These are phyloP conservation scores for Nematolebias whitei DNA, from an alignment of 2,113 vertebrate genomes.

Conservation along the genomic window DNA sequence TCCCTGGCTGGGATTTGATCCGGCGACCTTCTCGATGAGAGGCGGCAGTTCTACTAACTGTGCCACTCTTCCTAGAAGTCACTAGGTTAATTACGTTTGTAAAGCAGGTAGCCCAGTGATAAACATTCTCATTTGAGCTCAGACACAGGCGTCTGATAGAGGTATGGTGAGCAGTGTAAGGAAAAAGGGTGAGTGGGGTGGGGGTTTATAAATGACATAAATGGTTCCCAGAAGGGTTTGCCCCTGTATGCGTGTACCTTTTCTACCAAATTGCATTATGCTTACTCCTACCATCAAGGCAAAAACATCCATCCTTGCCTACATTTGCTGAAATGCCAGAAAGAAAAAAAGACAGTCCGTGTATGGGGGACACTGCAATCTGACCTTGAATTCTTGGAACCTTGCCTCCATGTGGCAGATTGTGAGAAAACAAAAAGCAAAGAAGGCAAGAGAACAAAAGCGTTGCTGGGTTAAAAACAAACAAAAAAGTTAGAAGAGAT, in stretches of 20 bases:
- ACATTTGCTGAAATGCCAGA: conserved; percentile 61
- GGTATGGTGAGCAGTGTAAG: conserved; percentile 19
- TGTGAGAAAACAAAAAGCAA: conserved; percentile 38
- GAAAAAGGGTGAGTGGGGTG: conserved; percentile 1
- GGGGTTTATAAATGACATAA: conserved; percentile 55
- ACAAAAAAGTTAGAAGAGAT: conserved; percentile 25
- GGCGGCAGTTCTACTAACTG: too few species aligned
- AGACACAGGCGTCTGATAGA: conserved; percentile 56
- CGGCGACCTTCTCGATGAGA: too few species aligned
- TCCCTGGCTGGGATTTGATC: too few species aligned
- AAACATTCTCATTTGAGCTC: conserved; percentile 54
- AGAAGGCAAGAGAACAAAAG: conserved; percentile 19
- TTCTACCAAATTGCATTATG: conserved; percentile 27
- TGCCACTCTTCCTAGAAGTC: background rate
- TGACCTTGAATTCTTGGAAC: conserved; percentile 65
- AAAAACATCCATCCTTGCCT: conserved; percentile 57
- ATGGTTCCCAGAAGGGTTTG: conserved; percentile 50
- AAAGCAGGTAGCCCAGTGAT: conserved; percentile 56
- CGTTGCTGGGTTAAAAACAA: conserved; percentile 5
- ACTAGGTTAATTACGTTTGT: conserved; percentile 56
- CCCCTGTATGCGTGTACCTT: conserved; percentile 23
- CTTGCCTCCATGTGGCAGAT: conserved; percentile 39
- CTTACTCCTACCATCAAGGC: conserved; percentile 42
- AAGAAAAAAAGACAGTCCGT: conserved; percentile 23
- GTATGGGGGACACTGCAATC: conserved; percentile 23